A percentile compares a stretch with the other conserved stretches of the same genome.
These are phyloP conservation scores for Phrynocephalus guinanensis DNA, from an alignment of 2,797 vertebrate genomes.

Conservation along the genomic window DNA sequence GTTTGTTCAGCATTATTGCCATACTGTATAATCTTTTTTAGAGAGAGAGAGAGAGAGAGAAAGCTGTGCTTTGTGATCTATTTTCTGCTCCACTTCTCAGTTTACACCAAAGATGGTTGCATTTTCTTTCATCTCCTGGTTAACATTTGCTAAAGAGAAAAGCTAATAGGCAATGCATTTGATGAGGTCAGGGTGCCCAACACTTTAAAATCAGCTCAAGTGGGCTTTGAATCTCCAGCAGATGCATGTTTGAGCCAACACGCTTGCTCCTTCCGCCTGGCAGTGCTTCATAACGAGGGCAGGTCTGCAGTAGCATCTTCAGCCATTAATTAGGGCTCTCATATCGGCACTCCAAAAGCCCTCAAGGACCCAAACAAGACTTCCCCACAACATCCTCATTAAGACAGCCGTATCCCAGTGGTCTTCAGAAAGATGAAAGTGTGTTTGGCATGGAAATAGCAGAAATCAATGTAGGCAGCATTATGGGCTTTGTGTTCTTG, in stretches of 20 bases:
- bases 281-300: conserved; percentile 22
- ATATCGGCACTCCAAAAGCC: conserved; percentile 46
- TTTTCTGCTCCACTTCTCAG: conserved; percentile 3
- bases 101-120: conserved; percentile 32
- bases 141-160: conserved; percentile 47
- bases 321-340: conserved; percentile 50
- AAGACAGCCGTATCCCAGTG: conserved; percentile 11
- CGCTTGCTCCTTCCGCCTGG: conserved; percentile 3
- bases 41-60: neutral
- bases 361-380: conserved; percentile 31
- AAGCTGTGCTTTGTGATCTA: neutral
- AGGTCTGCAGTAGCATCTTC: conserved; percentile 53
- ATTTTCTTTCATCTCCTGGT: conserved; percentile 47
- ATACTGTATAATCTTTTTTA: neutral
- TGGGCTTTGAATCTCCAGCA: conserved; percentile 44
- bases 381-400: conserved; percentile 32
- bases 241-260: conserved; percentile 42
- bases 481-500: neutral
- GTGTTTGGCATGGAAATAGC: neutral
- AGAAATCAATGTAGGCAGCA: conserved; percentile 8
- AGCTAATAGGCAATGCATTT: conserved; percentile 20
- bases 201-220: conserved; percentile 51
- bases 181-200: conserved; percentile 49
- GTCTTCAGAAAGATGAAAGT: conserved; percentile 28
- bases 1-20: conserved; percentile 8